Base-by-base conservation (phyloP, 2,113 vertebrate species). In the Pteronura brasiliensis region DNA sequence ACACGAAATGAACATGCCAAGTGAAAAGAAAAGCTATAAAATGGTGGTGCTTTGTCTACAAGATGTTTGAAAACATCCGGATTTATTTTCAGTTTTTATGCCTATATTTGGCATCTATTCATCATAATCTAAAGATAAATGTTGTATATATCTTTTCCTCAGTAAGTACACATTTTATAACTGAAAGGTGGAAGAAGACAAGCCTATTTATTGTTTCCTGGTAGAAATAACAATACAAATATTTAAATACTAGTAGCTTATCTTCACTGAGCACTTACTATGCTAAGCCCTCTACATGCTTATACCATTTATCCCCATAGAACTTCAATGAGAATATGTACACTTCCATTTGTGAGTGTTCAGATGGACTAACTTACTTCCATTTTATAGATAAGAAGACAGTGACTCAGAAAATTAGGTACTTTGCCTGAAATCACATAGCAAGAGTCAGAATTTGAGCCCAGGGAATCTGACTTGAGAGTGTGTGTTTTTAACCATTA, bases 31-130 rank as follows among this genome's bases (percentile, higher is more conserved):
- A 89, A 42, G 3, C 5, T 67, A 6, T 87, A 52, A 83, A 92
- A 77, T 18, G 11, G 15, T 77, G 4, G 29, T 63, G 21, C 15
- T 88, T 87, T 14, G 36, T 94, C 83, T 90, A 39, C 39, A 55
- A 76, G 55, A 83, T 84, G 21, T 72, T 85, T 80, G 21, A 85
- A 88, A 49, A 77, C 3, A 47, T 52, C 44, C 80, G 11, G 9
- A 57, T 90, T 89, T 65, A 52, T 55, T 97, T 94, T 82, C 25
- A 17, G 65, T 91, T 95, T 81, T 90, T 42, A 86, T 57, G 7
- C 42, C 74, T 39, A 47, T 79, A 72, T 39, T 74, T 49, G 27
- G 49, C 55, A 72, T 72, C 57, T 85, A 65, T 21, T 89, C 17
- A 72, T 52, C 18, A 44, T 77, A 76, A 36, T 79, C 72, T 82